Percentiles rank a stretch among this genome's conserved stretches.
phyloP scores from a whole-genome alignment of 2,113 vertebrate genomes.

The Oenanthe melanoleuca region DNA sequence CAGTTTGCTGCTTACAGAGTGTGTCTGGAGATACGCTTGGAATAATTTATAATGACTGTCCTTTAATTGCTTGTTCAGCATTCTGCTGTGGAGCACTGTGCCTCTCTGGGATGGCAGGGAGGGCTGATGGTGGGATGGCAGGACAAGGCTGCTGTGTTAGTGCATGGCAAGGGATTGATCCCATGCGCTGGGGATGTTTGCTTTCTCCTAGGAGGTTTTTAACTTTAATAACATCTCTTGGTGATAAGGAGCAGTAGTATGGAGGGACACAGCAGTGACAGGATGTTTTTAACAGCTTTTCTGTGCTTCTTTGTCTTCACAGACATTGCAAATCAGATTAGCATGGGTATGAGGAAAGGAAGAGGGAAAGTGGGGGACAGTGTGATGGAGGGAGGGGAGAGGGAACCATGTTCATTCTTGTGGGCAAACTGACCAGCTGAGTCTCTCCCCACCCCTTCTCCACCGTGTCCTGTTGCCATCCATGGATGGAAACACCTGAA shows the following conservation, averaged over 20 bases:
- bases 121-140: background rate
- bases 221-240: constrained; percentile 64
- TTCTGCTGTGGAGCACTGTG: background rate
- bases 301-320: constrained; percentile 66
- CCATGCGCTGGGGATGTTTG: background rate
- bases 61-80: constrained; percentile 49
- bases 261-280: constrained; percentile 53
- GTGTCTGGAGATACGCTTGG: background rate
- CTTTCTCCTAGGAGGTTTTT: constrained; percentile 58
- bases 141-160: background rate
- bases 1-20: background rate
- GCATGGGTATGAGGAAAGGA: background rate
- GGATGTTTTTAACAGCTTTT: constrained; percentile 73
- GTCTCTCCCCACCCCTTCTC: background rate
- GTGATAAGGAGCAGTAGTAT: background rate
- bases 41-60: background rate
- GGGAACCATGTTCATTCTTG: background rate
- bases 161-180: background rate
- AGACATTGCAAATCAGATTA: constrained; percentile 71
- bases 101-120: background rate
- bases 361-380: background rate
- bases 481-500: background rate
- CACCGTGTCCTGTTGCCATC: background rate
- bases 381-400: background rate
- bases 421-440: background rate